Evolutionary conservation across 2,797 vertebrate genomes (phyloP), one percentile per base, ranked within the genome.

Genomic region (Dromococcyx pavoninus): DNA sequence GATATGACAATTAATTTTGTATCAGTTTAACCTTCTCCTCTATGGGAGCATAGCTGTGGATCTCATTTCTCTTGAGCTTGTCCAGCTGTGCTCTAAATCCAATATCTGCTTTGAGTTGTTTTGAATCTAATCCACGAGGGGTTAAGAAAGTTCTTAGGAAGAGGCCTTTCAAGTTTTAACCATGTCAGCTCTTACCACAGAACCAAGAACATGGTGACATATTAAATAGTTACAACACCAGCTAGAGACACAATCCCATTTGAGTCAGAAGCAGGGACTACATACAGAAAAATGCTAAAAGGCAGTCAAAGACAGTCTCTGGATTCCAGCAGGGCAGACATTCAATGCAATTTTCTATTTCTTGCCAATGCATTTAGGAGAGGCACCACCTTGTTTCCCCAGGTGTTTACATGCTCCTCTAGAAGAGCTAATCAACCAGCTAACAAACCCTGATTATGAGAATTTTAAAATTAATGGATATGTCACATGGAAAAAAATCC

Each of bases 331-430:
- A 89, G 51, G n/a, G 60, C 81, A 91, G 44, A 44, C 16, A 44
- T 17, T 66, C 76, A 72, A 2, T 35, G 27, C 56, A 65, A 89
- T 62, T 84, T 92, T 57, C 69, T 58, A 60, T 60, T 89, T 75
- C 72, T 88, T 88, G 62, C 89, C 95, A 75, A 91, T 81, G 81
- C 30, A 35, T 81, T 67, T 27, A 88, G 72, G 58, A 93, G 91
- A 93, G 77, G 72, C 23, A 71, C 56, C 90, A 94, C 88, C 86
- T 80, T 80, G 56, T 82, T 88, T 86, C 39, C 44, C 76, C 93
- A 89, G 86, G 93, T 91, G 77, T 67, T 87, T 75, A 72, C 50
- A 54, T 4, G 17, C 28, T 85, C 75, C 62, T 94, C 91, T 76
- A 70, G 65, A 88, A 86, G 53, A 69, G 84, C 58, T 85, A 73